Evolutionary conservation across 2,113 vertebrate species (phyloP), one percentile per base, ranked within the genome.

Genomic region (Scomber scombrus): DNA sequence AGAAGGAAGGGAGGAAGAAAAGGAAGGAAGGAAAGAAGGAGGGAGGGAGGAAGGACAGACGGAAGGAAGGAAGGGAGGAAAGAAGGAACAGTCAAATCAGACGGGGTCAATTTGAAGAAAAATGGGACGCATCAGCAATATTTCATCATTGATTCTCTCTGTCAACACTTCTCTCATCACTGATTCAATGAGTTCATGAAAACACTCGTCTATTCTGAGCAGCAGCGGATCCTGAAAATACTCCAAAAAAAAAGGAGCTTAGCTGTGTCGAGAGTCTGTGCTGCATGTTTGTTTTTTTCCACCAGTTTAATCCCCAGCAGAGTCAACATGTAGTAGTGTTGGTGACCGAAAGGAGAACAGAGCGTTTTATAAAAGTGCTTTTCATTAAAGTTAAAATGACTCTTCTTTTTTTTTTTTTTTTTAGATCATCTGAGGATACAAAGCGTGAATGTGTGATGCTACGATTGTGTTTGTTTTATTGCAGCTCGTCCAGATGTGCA

Each of bases 221-320:
- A n/a, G 40, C 40, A 21, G 64, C 15, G 2, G 5, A 46, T 66
- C 0, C 72, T 71, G 54, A 71, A 77, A 82, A 60, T 19, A 34
- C 14, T 3, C 58, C 69, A 13, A 68, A 74, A 78, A 26, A 68
- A 74, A 78, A 40, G 14, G 34, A 69, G 69, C 57, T 63, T 69
- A 68, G 1, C 5, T 0, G 43, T 26, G 62, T 63, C 29, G 63
- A 66, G 61, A 54, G 54, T 52, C 61, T 19, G 69, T 10, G 21
- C 75, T 45, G 50, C 75, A 1, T 67, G 63, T 40, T 26, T 26
- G 23, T 26, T 1, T 26, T 73, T 73, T 83, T 49, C 75, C 31
- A 74, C 69, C 45, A n/a, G 40, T 55, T 60, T 71, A 74, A 84
- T 83, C 69, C 23, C 47, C 11, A 4, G n/a, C 47, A 68, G 18